phyloP scores from a whole-genome alignment of 2,113 vertebrate genomes.

The Gopherus flavomarginatus region DNA sequence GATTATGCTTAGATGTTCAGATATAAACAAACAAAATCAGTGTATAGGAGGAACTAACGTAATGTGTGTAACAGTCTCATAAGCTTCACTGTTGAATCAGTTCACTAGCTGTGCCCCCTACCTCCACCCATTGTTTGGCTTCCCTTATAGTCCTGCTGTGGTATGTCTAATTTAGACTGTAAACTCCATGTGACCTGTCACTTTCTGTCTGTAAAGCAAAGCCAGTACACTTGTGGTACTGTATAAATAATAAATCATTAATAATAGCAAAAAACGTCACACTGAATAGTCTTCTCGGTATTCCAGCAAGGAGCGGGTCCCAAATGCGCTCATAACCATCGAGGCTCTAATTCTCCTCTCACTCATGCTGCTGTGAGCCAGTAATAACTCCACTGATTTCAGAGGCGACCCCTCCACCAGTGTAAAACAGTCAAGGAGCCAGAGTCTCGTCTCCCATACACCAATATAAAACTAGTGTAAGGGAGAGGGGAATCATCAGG shows the following conservation, averaged over 20 bases:
- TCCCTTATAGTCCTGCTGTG: neutral
- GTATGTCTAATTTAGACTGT: neutral
- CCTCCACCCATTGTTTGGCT: neutral
- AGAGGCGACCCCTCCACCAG: neutral
- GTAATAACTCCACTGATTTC: neutral
- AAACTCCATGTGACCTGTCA: neutral
- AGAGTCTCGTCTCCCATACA: neutral
- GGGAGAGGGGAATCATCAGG: neutral
- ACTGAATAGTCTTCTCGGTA: neutral
- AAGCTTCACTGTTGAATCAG: neutral
- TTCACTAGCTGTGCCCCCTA: neutral
- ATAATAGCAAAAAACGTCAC: neutral
- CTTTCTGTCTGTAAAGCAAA: neutral
- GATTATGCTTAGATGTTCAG: neutral
- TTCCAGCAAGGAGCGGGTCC: accelerated
- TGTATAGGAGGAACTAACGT: neutral
- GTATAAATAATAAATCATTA: neutral
- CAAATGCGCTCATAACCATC: neutral
- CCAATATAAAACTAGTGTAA: neutral
- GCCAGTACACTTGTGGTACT: neutral
- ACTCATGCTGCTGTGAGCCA: neutral
- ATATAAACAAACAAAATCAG: neutral
- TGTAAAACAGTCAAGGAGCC: neutral
- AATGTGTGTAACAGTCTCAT: neutral
- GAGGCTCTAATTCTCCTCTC: neutral